Evolutionary conservation across 2,888 invertebrate species (phyloP), one percentile per base, ranked within the genome.

Genomic region (Euproctis similis): DNA sequence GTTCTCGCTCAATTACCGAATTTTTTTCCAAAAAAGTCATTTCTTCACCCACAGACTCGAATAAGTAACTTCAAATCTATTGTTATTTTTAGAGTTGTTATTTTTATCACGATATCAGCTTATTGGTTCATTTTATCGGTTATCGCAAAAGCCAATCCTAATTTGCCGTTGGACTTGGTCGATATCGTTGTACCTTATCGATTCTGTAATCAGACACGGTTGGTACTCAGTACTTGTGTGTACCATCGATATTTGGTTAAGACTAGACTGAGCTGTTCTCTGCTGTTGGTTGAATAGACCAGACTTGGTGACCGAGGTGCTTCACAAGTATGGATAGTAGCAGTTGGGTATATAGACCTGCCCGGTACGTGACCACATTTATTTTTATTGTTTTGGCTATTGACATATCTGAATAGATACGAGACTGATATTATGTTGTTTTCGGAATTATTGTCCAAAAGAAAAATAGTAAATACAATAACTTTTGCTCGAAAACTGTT

Each of bases 141-240:
- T 47, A 47, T 50, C 51, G 26, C 35, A 40, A 34, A n/a, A 40
- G 34, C 32, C 47, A 30, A 37, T 28, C 30, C 27, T 39, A 42
- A 49, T 49, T 36, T 33, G 36, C 30, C 36, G 29, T 36, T 21
- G 24, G 22, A 40, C 14, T 6, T 17, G 30, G 24, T 24, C 13
- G n/a, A 19, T 2, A 19, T 8, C 8, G 8, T 8, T n/a, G 8
- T 8, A 19, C 8, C n/a, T n/a, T 19, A 19, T 8, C 8, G n/a
- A n/a, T 4, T 19, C 19, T 19, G 4, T 19, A 8, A 19, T 8
- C 8, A n/a, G 4, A 14, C n/a, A n/a, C n/a, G n/a, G n/a, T n/a
- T n/a, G n/a, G 25, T n/a, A 31, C 19, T 20, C 31, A 16, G 24
- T 19, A 10, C 9, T 14, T 23, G 8, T 16, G 5, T 22, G 22